Conservation (phyloP, 2,888 invertebrate genomes). For the Autographa pulchrina region DNA sequence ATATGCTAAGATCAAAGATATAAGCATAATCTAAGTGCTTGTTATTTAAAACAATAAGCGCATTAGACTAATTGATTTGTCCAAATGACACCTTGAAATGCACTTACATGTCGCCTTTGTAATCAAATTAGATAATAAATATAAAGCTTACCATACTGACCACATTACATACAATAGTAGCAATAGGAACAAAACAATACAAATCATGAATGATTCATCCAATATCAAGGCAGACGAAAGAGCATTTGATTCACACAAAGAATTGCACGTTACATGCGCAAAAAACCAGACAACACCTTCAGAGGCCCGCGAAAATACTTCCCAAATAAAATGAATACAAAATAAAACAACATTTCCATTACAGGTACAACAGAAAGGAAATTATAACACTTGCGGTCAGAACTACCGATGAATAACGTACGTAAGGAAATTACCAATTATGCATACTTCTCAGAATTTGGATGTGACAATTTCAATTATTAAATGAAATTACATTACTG, state of each 20-base stretch:
- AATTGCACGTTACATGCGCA: conserved; percentile 67
- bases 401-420: conserved; percentile 24
- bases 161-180: conserved; percentile 17
- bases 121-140: conserved; percentile 45
- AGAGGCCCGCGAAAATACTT: conserved; percentile 67
- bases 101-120: conserved; percentile 35
- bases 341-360: conserved; percentile 18
- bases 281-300: conserved; percentile 71
- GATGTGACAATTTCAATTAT: conserved; percentile 7
- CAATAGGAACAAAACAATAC: conserved; percentile 52
- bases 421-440: conserved; percentile 22
- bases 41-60: conserved; percentile 27
- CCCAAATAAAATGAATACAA: conserved; percentile 30
- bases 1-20: conserved; percentile 5
- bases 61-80: conserved; percentile 36
- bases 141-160: conserved; percentile 20
- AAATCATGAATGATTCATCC: conserved; percentile 74
- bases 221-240: conserved; percentile 66
- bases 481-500: neutral
- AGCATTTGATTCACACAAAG: conserved; percentile 68
- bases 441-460: conserved; percentile 52
- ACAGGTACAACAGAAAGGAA: conserved; percentile 6
- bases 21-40: conserved; percentile 11
- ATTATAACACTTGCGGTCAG: neutral
- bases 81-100: conserved; percentile 22